These are phyloP conservation scores for Herpailurus yagouaroundi DNA, from an alignment of 2,113 vertebrate species.

Conservation along the genomic window DNA sequence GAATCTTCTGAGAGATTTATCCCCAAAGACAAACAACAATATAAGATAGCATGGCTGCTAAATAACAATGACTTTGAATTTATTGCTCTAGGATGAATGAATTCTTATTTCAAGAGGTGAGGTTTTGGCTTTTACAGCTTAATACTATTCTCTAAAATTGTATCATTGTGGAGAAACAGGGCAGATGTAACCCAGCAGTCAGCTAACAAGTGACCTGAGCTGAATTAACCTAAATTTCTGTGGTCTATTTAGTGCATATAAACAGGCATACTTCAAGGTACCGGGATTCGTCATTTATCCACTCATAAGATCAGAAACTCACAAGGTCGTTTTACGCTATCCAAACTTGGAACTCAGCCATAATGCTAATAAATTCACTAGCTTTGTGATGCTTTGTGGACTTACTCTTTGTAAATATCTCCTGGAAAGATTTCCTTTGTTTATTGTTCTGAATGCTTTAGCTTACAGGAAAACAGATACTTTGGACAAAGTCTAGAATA, in stretches of 20 bases:
- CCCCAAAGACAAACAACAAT: not conserved
- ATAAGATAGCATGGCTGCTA: not conserved
- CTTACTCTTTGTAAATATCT: not conserved
- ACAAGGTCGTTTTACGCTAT: not conserved
- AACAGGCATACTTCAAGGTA: not conserved
- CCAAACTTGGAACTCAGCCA: not conserved
- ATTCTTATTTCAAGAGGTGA: slow-evolving; percentile 1
- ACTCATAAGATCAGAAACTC: not conserved
- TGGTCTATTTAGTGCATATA: not conserved
- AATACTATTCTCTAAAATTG: not conserved
- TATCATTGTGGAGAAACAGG: not conserved
- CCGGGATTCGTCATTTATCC: not conserved
- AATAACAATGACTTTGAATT: not conserved
- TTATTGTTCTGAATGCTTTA: not conserved
- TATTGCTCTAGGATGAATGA: not conserved
- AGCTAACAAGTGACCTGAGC: not conserved
- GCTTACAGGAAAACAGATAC: not conserved
- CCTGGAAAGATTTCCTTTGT: not conserved
- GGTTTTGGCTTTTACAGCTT: not conserved
- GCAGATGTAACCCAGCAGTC: not conserved
- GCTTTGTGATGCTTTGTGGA: not conserved
- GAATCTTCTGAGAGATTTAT: not conserved
- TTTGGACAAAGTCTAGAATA: not conserved
- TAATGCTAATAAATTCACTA: not conserved
- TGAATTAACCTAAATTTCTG: not conserved